Base-by-base conservation (phyloP, 2,113 vertebrate species). In the Micromys minutus region DNA sequence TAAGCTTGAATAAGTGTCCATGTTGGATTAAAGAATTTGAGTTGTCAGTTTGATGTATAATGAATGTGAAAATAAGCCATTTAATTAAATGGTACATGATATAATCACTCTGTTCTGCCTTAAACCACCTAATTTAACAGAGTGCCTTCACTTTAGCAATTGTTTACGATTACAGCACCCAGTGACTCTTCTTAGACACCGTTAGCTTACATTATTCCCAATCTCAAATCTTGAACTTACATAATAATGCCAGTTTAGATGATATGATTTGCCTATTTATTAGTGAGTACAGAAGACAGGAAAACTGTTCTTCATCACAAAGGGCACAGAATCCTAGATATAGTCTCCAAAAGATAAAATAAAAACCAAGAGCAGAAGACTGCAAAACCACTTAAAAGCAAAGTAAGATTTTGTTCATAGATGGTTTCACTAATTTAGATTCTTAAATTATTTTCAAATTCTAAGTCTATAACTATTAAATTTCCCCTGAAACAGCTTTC, bases 1-100 rank as follows among this genome's bases (percentile, higher is more conserved):
- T 98, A 97, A 98, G 98, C 98, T 98, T 98, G 99, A 99, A 98
- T 98, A 99, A 99, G 98, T 98, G 98, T 98, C 98, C 98, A 98
- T 93, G 98, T 98, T 98, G 99, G 99, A 99, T 99, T 99, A 99
- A 98, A 99, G 98, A 98, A 98, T 98, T 96, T 98, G 97, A 98
- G 98, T 98, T 98, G 98, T 98, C 98, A 98, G 97, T 97, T 96
- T 98, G 98, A 98, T 98, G 98, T 98, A 98, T 99, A 99, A 99
- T 99, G 98, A 98, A 99, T 98, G 98, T 97, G 98, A 98, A 98
- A 98, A 97, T 93, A 95, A 98, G 95, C 98, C 98, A 98, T 98
- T 98, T 98, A 98, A 98, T 98, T 98, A 98, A 98, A 98, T 98
- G 97, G 98, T 98, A 98, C 98, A 98, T 95, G 97, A 97, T 97